A percentile compares a stretch with the other conserved stretches of the same genome.
phyloP scores from a whole-genome alignment of 2,888 invertebrate species.

The Masnerella sp. region DNA sequence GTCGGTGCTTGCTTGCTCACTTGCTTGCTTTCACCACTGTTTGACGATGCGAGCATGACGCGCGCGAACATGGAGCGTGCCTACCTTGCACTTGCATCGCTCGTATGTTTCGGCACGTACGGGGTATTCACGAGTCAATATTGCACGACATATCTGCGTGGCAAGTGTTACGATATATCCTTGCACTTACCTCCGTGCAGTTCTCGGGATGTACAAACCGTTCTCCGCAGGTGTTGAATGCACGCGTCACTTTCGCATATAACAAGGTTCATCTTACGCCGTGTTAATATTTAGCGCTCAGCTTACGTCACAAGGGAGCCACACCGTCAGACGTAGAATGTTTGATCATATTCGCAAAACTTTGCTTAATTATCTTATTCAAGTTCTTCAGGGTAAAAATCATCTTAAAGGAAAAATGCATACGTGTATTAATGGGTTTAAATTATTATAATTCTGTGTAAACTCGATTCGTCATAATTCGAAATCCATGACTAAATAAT shows the following conservation, averaged over 20 bases:
- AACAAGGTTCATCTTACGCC: conserved; percentile 33
- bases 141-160: conserved; percentile 58
- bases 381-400: neutral
- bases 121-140: conserved; percentile 59
- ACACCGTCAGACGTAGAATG: neutral
- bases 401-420: too few species aligned
- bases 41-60: conserved; percentile 60
- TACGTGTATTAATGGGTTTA: too few species aligned
- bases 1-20: conserved; percentile 52
- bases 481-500: too few species aligned
- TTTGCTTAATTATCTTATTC: conserved; percentile 19
- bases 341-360: conserved; percentile 13
- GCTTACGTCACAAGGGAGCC: conserved; percentile 23
- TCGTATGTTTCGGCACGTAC: conserved; percentile 61
- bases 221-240: conserved; percentile 50
- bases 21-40: conserved; percentile 59
- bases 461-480: too few species aligned
- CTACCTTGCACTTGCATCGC: conserved; percentile 56
- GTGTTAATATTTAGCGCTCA: conserved; percentile 43
- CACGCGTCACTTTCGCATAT: conserved; percentile 45
- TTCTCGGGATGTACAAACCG: conserved; percentile 40
- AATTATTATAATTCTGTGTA: too few species aligned
- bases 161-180: conserved; percentile 58
- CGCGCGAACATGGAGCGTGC: conserved; percentile 58
- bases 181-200: conserved; percentile 45